These are phyloP conservation scores for Pluvialis apricaria DNA, from an alignment of 2,113 vertebrate genomes.

Conservation along the genomic window DNA sequence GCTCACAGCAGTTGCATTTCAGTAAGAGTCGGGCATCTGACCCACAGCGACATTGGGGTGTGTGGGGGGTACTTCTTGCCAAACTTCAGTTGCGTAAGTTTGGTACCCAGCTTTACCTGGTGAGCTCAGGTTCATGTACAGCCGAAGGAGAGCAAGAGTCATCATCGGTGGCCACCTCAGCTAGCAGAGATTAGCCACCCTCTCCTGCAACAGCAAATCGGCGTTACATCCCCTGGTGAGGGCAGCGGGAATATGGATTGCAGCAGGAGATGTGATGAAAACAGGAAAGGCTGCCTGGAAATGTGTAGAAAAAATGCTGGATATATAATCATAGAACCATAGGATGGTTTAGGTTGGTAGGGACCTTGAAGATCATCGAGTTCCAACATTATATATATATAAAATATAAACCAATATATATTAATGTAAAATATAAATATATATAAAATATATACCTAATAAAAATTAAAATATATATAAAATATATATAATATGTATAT, in stretches of 20 bases:
- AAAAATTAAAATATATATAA: too few species aligned
- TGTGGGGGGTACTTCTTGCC: too few species aligned
- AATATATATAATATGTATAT: too few species aligned
- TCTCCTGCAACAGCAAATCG: background rate
- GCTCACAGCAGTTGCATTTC: background rate
- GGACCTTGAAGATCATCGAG: too few species aligned
- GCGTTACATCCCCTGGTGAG: background rate
- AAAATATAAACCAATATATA: too few species aligned
- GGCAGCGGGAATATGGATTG: background rate
- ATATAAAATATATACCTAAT: too few species aligned
- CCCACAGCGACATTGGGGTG: accelerated
- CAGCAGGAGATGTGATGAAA: background rate
- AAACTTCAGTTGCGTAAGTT: background rate
- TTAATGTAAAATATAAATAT: too few species aligned
- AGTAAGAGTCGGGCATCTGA: background rate
- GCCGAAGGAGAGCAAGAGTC: background rate
- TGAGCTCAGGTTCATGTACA: background rate
- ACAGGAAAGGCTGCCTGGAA: background rate
- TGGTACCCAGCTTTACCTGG: background rate
- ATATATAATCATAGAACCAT: too few species aligned
- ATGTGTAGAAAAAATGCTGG: background rate
- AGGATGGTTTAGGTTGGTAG: too few species aligned
- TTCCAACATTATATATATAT: too few species aligned
- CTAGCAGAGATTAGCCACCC: background rate
- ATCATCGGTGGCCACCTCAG: too few species aligned